A percentile compares a stretch with the other conserved stretches of the same genome.
These are phyloP conservation scores for Drosophila tanythrix DNA, from an alignment of 2,888 invertebrate species.

Conservation along the genomic window DNA sequence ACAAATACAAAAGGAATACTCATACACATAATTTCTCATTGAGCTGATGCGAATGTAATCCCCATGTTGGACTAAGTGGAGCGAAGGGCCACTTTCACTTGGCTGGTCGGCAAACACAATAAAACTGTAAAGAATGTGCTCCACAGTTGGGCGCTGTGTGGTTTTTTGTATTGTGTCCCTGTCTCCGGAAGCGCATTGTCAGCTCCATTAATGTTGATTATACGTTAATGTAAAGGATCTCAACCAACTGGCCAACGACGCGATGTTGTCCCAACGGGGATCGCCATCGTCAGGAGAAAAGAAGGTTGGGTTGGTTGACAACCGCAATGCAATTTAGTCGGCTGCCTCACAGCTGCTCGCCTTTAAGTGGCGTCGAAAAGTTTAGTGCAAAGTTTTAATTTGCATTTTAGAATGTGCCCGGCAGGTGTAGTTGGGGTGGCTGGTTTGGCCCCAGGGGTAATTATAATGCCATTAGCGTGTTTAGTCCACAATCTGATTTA, in stretches of 20 bases:
- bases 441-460: constrained; percentile 61
- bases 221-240: constrained; percentile 67
- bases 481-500: constrained; percentile 77
- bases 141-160: constrained; percentile 12
- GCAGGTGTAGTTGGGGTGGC: constrained; percentile 30
- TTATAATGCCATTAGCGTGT: constrained; percentile 81
- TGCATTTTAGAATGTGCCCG: constrained; percentile 63
- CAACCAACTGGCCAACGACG: constrained; percentile 23
- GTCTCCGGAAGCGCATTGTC: constrained; percentile 72
- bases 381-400: constrained; percentile 68
- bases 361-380: constrained; percentile 70
- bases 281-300: background rate
- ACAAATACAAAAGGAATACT: constrained; percentile 21
- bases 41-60: constrained; percentile 75
- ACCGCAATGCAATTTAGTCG: constrained; percentile 70
- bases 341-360: constrained; percentile 43
- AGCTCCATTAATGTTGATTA: constrained; percentile 79
- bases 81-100: constrained; percentile 55
- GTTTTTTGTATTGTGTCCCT: constrained; percentile 43
- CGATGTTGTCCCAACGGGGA: constrained; percentile 3
- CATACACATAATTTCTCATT: constrained; percentile 70
- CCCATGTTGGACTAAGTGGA: constrained; percentile 55
- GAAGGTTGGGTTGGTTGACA: background rate
- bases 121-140: constrained; percentile 28
- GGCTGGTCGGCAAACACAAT: constrained; percentile 65